Evolutionary conservation across 1,140 invertebrate genomes (phyloP).

Genomic region (Liolophura sinensis): DNA sequence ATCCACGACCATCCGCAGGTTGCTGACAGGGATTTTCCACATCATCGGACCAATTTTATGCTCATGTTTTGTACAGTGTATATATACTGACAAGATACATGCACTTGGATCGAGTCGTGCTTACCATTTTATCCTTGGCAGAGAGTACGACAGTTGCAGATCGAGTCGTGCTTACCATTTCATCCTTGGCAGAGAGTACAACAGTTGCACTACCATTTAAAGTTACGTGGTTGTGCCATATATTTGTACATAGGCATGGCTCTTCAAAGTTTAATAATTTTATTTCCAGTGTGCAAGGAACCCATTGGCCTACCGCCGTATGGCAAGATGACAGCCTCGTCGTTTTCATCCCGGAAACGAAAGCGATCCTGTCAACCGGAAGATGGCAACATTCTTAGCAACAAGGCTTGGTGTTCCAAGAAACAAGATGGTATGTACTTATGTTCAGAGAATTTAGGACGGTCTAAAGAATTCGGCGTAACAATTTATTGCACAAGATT

Average conservation of each 20-base stretch:
- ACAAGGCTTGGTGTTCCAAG: constrained; percentile 65
- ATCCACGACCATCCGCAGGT: too few species aligned
- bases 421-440: constrained; percentile 60
- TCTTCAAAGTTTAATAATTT: not conserved
- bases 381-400: constrained; percentile 63
- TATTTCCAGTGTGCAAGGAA: constrained; percentile 62
- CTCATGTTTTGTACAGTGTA: too few species aligned
- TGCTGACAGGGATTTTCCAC: too few species aligned
- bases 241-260: not conserved
- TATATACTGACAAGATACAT: too few species aligned
- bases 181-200: too few species aligned
- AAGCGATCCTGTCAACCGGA: constrained; percentile 63
- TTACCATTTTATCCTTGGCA: too few species aligned
- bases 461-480: too few species aligned
- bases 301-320: constrained; percentile 64
- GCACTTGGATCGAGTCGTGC: too few species aligned
- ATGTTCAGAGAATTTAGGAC: not conserved
- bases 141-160: not conserved
- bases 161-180: too few species aligned
- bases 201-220: too few species aligned
- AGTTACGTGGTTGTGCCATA: not conserved
- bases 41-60: too few species aligned
- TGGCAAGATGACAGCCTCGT: constrained; percentile 62
- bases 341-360: constrained; percentile 54
- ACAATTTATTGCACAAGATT: too few species aligned